These are phyloP conservation scores for Motacilla alba DNA, from an alignment of 2,113 vertebrate species.

Conservation along the genomic window DNA sequence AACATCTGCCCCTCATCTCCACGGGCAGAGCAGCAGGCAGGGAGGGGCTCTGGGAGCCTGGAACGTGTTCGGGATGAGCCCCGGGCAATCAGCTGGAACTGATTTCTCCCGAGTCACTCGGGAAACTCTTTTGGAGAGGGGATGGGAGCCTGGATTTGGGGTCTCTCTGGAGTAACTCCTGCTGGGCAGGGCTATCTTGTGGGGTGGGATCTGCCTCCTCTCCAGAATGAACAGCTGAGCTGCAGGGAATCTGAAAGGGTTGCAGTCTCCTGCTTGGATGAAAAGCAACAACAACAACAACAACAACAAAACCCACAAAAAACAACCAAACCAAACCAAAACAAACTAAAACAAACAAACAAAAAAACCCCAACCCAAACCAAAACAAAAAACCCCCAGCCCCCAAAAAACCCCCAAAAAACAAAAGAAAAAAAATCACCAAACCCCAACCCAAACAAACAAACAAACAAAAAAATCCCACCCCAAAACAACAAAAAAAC, in stretches of 20 bases:
- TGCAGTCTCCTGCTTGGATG: conserved; percentile 43
- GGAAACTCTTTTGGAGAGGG: background rate
- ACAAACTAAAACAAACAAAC: background rate
- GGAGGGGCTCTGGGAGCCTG: background rate
- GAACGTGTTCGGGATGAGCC: fast-evolving
- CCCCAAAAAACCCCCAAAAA: background rate
- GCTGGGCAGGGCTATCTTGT: background rate
- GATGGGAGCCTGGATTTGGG: background rate
- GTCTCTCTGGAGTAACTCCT: background rate
- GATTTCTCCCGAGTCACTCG: background rate
- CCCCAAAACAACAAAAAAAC: background rate
- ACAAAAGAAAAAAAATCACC: background rate
- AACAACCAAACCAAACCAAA: too few relatives aligned
- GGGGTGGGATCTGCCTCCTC: background rate
- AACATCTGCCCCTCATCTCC: background rate
- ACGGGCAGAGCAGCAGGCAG: background rate
- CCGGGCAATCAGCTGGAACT: background rate
- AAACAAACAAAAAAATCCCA: background rate
- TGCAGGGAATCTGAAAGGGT: conserved; percentile 61
- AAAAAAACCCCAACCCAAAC: background rate
- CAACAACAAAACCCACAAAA: background rate
- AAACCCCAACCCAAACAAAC: background rate
- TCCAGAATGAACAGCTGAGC: conserved; percentile 20
- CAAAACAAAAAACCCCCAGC: too few relatives aligned
- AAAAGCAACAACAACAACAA: background rate